phyloP scores from a whole-genome alignment of 2,888 invertebrate species.

The Rotaria sp. region DNA sequence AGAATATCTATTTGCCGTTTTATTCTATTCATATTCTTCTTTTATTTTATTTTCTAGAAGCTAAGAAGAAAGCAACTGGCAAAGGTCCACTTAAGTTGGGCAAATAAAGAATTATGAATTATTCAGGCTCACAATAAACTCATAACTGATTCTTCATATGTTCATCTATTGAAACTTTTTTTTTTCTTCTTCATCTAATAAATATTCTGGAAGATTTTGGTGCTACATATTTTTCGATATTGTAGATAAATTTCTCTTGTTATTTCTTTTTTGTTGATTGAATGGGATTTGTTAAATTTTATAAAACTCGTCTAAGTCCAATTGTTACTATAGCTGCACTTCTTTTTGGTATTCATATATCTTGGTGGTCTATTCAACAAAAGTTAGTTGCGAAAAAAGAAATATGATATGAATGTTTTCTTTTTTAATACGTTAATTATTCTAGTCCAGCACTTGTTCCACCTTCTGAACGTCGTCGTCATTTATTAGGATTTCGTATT shows the following conservation, averaged over 20 bases:
- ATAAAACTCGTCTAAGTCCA: not conserved
- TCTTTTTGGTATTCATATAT: not conserved
- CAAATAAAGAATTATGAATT: not conserved
- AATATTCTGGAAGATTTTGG: not conserved
- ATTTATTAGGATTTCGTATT: not conserved
- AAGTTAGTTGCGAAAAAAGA: not conserved
- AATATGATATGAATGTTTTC: not conserved
- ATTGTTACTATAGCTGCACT: not conserved
- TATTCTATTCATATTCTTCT: not conserved
- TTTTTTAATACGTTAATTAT: not conserved
- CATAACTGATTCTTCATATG: too few relatives aligned
- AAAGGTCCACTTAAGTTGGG: constrained; percentile 15
- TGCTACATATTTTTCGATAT: not conserved
- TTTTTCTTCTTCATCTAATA: not conserved
- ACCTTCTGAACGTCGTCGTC: not conserved
- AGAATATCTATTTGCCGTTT: not conserved
- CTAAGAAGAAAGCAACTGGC: not conserved
- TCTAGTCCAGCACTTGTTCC: not conserved
- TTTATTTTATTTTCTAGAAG: not conserved
- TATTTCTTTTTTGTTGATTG: not conserved
- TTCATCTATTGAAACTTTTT: not conserved
- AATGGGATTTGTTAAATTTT: not conserved
- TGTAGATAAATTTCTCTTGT: not conserved
- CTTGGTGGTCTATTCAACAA: constrained; percentile 27
- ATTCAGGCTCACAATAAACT: not conserved